Conservation (phyloP, 2,113 vertebrate genomes). For the Hymenochirus boettgeri region DNA sequence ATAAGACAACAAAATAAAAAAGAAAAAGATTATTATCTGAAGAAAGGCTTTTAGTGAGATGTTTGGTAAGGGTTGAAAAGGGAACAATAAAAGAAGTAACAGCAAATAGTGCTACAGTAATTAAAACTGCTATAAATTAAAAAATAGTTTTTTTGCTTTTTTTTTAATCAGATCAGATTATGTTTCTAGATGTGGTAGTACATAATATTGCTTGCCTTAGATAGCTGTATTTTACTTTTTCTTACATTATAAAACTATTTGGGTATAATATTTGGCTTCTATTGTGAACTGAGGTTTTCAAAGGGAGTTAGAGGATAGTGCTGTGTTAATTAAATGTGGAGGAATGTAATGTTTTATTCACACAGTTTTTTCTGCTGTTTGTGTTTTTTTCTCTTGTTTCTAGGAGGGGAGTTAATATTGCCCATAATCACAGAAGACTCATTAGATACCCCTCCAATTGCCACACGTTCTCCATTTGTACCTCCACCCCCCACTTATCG, state of each 20-base stretch:
- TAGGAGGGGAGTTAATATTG: conserved; percentile 94
- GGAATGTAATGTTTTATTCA: conserved; percentile 35
- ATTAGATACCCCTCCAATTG: conserved; percentile 86
- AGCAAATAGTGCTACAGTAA: too few relatives aligned
- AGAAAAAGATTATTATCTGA: too few relatives aligned
- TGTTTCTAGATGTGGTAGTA: too few relatives aligned
- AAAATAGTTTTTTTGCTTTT: too few relatives aligned
- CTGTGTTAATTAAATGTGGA: conserved; percentile 26
- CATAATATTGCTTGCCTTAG: not conserved
- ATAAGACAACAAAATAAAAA: too few relatives aligned
- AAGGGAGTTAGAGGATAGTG: conserved; percentile 14
- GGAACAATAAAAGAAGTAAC: too few relatives aligned
- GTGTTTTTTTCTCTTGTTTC: conserved; percentile 62
- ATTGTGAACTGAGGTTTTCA: not conserved
- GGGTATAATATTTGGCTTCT: conserved; percentile 1
- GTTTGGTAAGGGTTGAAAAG: too few relatives aligned
- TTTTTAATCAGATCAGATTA: conserved; percentile 1
- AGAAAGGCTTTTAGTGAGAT: too few relatives aligned
- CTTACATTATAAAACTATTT: conserved; percentile 1
- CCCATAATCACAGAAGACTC: conserved; percentile 94
- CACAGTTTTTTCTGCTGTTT: conserved; percentile 43
- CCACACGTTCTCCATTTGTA: conserved; percentile 83
- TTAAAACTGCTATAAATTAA: too few relatives aligned
- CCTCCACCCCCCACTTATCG: conserved; percentile 84
- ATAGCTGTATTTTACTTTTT: not conserved